phyloP scores from a whole-genome alignment of 2,113 vertebrate species.

The Indicator maculatus region DNA sequence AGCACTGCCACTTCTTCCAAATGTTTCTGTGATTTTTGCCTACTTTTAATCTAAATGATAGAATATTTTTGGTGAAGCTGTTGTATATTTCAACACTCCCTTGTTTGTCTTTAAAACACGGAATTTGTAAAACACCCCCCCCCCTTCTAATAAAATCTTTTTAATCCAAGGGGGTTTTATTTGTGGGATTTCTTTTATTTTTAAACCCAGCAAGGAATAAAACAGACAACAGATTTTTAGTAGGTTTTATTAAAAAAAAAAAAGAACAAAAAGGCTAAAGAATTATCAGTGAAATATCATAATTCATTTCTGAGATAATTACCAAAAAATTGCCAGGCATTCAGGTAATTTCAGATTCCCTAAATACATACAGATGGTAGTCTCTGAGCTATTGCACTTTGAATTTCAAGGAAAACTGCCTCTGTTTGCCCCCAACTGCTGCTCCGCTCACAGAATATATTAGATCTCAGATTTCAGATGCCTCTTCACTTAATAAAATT shows the following conservation, averaged over 20 bases:
- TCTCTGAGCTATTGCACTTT: constrained; percentile 9
- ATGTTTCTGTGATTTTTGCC: not conserved
- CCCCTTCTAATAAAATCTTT: not conserved
- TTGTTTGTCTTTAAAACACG: not conserved
- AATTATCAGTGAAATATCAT: constrained; percentile 7
- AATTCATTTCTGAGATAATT: constrained; percentile 19
- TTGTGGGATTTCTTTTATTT: not conserved
- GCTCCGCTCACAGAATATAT: not conserved
- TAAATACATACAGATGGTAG: not conserved
- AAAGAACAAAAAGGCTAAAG: not conserved
- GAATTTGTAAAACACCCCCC: not conserved
- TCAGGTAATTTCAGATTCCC: constrained; percentile 20
- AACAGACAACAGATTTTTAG: not conserved
- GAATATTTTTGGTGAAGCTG: not conserved
- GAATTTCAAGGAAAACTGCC: constrained; percentile 24
- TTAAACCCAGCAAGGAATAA: not conserved
- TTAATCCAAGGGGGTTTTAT: not conserved
- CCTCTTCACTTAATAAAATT: not conserved
- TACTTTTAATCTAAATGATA: not conserved
- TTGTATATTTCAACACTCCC: not conserved
- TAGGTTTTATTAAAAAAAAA: not conserved
- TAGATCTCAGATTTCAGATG: not conserved
- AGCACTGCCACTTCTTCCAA: not conserved
- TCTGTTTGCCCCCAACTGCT: not conserved
- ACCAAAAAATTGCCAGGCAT: not conserved